Evolutionary conservation across 2,888 invertebrate genomes (phyloP).

Genomic region (Nudaria mundana): DNA sequence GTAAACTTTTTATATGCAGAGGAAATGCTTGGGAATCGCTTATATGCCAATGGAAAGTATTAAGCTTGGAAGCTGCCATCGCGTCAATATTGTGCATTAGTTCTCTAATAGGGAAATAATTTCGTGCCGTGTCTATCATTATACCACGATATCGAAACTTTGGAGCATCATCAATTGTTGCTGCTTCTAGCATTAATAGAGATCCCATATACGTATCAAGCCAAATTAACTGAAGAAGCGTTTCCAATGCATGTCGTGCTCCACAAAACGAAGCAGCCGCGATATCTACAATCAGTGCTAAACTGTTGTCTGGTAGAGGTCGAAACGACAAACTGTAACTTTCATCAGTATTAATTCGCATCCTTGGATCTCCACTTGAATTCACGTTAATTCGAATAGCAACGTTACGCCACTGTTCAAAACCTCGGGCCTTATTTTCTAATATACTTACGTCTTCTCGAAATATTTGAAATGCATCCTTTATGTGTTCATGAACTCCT

Average conservation of each 20-base stretch:
- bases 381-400: conserved; percentile 70
- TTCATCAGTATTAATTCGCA: conserved; percentile 85
- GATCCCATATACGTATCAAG: conserved; percentile 82
- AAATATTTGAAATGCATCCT: conserved; percentile 70
- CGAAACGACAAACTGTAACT: conserved; percentile 84
- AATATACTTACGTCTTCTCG: conserved; percentile 65
- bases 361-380: conserved; percentile 67
- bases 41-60: conserved; percentile 95
- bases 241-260: conserved; percentile 87
- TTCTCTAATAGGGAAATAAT: conserved; percentile 88
- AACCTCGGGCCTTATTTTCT: conserved; percentile 51
- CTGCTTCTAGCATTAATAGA: conserved; percentile 83
- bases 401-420: conserved; percentile 63
- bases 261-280: conserved; percentile 86
- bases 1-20: conserved; percentile 86
- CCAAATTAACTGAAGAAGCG: conserved; percentile 89
- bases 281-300: conserved; percentile 79
- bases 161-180: conserved; percentile 87
- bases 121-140: conserved; percentile 93
- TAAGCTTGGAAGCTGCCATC: conserved; percentile 93
- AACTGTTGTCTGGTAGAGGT: conserved; percentile 60
- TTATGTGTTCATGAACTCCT: conserved; percentile 53
- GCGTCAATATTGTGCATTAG: conserved; percentile 88
- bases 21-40: conserved; percentile 96
- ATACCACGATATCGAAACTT: conserved; percentile 89